Base-by-base conservation (phyloP, 2,888 invertebrate species). In the Diabrotica balteata region DNA sequence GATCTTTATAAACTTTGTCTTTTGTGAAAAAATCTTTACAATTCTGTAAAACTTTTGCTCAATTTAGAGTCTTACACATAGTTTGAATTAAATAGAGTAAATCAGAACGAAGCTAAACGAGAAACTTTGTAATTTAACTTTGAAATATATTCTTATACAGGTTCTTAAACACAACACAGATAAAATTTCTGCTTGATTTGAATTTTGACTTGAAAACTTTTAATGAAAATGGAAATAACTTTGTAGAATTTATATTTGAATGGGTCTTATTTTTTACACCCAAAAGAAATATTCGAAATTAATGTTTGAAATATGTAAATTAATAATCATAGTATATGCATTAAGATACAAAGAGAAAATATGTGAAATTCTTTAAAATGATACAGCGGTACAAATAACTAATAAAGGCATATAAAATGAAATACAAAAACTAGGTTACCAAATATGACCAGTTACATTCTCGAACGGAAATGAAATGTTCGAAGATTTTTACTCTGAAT, bases 61-160 rank as follows among this genome's bases (percentile, higher is more conserved):
- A 3, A 47, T 47, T 47, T 10, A 47, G 10, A 8, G 47, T 9
- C 47, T 47, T 47, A 47, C 47, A 32, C 32, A 10, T 47, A 47
- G 47, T 47, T 47, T 10, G 47, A 47, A 47, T 47, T 47, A 47
- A 9, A 47, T 32, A 32, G 32, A 32, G 32, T 32, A 32, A 32
- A 32, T 32, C 32, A 32, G 32, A 32, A 32, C 6, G 47, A 7
- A 47, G 47, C 9, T 10, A 47, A 47, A 47, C 9, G 47, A 8
- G 47, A 47, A 47, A 47, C 47, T 47, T 47, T 47, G 10, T 47
- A 47, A 47, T 47, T 47, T 47, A 47, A 47, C 47, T 47, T 47
- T 47, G 10, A 47, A 47, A 47, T 47, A 10, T 47, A 47, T 47
- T 47, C 47, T 47, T 47, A 47, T 47, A 47, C 10, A 47, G 8